Base-by-base conservation (phyloP, 2,113 vertebrate genomes). In the Romanogobio albipinnatus region DNA sequence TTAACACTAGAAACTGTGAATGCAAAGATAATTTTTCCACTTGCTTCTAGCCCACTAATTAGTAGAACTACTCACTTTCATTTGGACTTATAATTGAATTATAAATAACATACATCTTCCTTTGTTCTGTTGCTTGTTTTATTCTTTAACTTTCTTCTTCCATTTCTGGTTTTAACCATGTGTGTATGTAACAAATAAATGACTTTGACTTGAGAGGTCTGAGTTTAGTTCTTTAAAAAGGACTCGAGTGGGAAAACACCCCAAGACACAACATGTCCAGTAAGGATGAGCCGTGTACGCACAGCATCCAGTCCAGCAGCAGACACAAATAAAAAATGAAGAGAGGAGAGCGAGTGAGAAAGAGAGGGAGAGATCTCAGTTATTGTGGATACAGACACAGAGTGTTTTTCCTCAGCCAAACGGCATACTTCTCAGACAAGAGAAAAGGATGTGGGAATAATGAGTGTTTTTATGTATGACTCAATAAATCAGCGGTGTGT, bases 381-480 rank as follows among this genome's bases (percentile, higher is more conserved):
- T 83, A 75, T 84, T 81, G 84, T 84, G 62, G 77, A 88, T 83
- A 80, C 76, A 76, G 84, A 74, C 87, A 76, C 84, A 47, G 29
- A 51, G 58, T 86, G 87, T 88, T 88, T 88, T 88, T 86, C 85
- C 76, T 80, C 64, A 84, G 77, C 71, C 56, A 75, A 86, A 86
- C 76, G 82, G 80, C 64, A 86, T 75, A 73, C 78, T 84, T 82
- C 74, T 83, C 78, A 84, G 85, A 84, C 87, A 81, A 88, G 87
- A 88, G 85, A 82, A 90, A 91, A 93, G 86, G 87, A 89, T 90
- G 91, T 89, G 84, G 89, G 91, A 89, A 92, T 92, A 94, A 94
- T 93, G 91, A 94, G 92, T 86, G 92, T 92, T 94, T 93, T 90
- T 92, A 94, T 93, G 93, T 91, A 93, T 91, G 93, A 93, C 91